Conservation (phyloP, 2,888 invertebrate genomes). For the Itoplectis maculator region DNA sequence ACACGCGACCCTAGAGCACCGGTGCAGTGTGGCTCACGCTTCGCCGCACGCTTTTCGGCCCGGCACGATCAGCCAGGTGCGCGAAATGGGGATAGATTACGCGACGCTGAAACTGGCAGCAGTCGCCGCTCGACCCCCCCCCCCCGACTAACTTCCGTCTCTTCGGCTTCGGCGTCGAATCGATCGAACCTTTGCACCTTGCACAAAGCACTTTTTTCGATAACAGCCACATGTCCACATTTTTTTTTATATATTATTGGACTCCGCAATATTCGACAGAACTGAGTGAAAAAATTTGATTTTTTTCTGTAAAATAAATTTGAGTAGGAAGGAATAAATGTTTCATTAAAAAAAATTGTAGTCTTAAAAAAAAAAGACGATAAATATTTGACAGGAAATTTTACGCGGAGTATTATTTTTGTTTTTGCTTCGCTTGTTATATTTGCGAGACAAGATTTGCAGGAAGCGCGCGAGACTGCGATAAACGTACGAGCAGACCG, state of each 20-base stretch:
- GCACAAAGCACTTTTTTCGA: neutral
- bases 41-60: conserved; percentile 18
- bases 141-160: neutral
- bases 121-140: neutral
- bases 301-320: too few relatives aligned
- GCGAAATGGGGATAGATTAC: conserved; percentile 24
- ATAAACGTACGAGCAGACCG: neutral
- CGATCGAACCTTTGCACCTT: conserved; percentile 7
- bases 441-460: neutral
- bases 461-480: conserved; percentile 16
- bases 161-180: neutral
- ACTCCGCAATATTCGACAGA: too few relatives aligned
- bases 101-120: conserved; percentile 13
- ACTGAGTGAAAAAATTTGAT: neutral
- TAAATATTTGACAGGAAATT: too few relatives aligned
- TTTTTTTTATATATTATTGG: too few relatives aligned
- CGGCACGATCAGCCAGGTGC: conserved; percentile 41
- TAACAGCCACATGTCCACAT: neutral
- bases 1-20: conserved; percentile 39
- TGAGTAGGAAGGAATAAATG: too few relatives aligned
- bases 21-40: conserved; percentile 35
- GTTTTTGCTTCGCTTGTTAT: too few relatives aligned
- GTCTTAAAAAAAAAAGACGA: too few relatives aligned
- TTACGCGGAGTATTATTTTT: too few relatives aligned
- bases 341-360: too few relatives aligned